Base-by-base conservation (phyloP, 2,797 vertebrate genomes). In the Pseudocheirus occidentalis region DNA sequence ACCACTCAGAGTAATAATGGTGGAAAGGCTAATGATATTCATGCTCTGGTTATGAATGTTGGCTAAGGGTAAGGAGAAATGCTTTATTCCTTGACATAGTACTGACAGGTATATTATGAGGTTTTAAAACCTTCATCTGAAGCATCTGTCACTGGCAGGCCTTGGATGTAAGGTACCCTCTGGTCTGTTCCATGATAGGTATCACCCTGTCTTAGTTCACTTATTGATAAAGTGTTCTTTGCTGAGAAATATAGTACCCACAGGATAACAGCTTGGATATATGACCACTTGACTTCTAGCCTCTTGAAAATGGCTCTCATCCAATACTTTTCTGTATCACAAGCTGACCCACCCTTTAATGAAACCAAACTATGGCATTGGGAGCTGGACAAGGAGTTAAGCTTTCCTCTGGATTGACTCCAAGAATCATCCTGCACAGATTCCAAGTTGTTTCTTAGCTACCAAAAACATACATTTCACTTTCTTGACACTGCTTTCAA, bases 361-460 rank as follows among this genome's bases (percentile, higher is more conserved):
- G 13, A 18, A 95, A 28, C 10, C 1, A 0, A 97, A 96, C 81
- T 40, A 96, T 21, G 31, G 66, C 50, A 46, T 31, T 92, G 12
- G 12, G 95, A 91, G 13, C 56, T 91, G 28, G 59, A 92, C 6
- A 94, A 93, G 55, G 2, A 95, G 90, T 14, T 46, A 87, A 89
- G 55, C 81, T 96, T 95, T 28, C 52, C 13, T n/a, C 16, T 29
- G 0, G 0, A 34, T 40, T 27, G 97, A 55, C 58, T 46, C 29
- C 52, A 95, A 93, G 62, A 97, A 95, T 56, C 50, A 14, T 58
- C 0, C 34, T 55, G 53, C 9, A 13, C 94, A 92, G 40, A 3
- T 90, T 96, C 31, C 5, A 94, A 96, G 55, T 94, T 95, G 90
- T 31, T n/a, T 92, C 55, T 96, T 91, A 81, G 16, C 58, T 13